Evolutionary conservation across 2,797 vertebrate species (phyloP).

Genomic region (Stomatorhinus walkeri): DNA sequence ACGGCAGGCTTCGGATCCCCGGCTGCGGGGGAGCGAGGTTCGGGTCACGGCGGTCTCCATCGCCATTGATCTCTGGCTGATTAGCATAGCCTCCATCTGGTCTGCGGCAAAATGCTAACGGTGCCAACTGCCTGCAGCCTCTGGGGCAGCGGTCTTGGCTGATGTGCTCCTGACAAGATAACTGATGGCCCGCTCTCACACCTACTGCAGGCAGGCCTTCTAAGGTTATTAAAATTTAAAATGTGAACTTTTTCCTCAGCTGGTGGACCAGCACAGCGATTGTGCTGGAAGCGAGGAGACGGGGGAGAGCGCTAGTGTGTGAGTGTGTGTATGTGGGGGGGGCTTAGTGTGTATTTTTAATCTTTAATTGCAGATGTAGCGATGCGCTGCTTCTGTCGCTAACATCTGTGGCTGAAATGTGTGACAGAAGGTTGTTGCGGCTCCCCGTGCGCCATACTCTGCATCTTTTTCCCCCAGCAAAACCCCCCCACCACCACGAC

Average conservation of each 20-base stretch:
- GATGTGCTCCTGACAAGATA: slow-evolving; percentile 45
- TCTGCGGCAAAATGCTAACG: slow-evolving; percentile 33
- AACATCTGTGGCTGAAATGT: slow-evolving; percentile 50
- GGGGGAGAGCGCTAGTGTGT: slow-evolving; percentile 22
- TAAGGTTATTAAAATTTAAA: slow-evolving; percentile 18
- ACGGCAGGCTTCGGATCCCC: slow-evolving; percentile 31
- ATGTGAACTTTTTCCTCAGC: slow-evolving; percentile 24
- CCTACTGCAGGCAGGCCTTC: neutral
- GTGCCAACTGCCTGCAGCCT: slow-evolving; percentile 19
- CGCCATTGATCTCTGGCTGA: slow-evolving; percentile 50
- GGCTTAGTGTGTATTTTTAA: slow-evolving; percentile 17
- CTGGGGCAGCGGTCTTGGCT: neutral
- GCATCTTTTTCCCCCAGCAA: slow-evolving; percentile 2
- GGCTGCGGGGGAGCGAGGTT: slow-evolving; percentile 39
- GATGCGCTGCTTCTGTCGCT: slow-evolving; percentile 37
- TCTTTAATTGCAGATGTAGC: slow-evolving; percentile 38
- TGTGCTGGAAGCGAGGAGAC: slow-evolving; percentile 21
- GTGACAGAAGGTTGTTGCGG: slow-evolving; percentile 49
- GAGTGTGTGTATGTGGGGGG: slow-evolving; percentile 9
- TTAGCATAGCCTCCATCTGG: slow-evolving; percentile 62
- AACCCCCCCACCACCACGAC: neutral
- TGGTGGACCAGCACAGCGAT: slow-evolving; percentile 1
- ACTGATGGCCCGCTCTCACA: slow-evolving; percentile 48
- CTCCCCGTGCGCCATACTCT: slow-evolving; percentile 29
- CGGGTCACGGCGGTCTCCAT: slow-evolving; percentile 51